Evolutionary conservation across 2,797 vertebrate genomes (phyloP), one percentile per base, ranked within the genome.

Genomic region (Decapterus maruadsi): DNA sequence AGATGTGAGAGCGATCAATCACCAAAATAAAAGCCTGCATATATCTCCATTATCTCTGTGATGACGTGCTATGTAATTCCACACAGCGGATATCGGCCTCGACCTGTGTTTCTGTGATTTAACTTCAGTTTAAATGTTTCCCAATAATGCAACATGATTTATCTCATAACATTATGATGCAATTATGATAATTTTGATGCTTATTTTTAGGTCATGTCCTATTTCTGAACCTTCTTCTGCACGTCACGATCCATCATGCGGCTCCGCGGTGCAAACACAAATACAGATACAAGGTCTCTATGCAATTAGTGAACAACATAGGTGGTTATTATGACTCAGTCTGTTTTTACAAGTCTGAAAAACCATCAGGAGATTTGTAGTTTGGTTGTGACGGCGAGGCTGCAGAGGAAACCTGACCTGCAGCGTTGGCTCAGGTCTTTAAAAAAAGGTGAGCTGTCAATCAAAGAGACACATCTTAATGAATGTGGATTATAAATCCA

Each of bases 401-500:
- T 0, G 22, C 34, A 0, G 54, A 20, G 43, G 50, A 54, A 48
- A 61, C 19, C 63, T 17, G 31, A 53, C 6, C 50, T 50, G 53
- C 6, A 63, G 19, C 40, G 8, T 48, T 50, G 16, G 13, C 36
- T 7, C 0, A 0, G 6, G 9, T 45, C 40, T 59, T 22, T 26
- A 26, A 26, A 26, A 62, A 34, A 34, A 56, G 61, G 38, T 67
- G 55, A 36, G 4, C 57, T 7, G 12, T 62, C 81, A 51, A 1
- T 79, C 53, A 72, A 17, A 69, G 4, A 55, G 72, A 76, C 40
- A 38, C 54, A 65, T 17, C 58, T 56, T 31, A 70, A 77, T 72
- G 71, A 84, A 83, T 75, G 72, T 10, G 10, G 38, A 72, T 58
- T 66, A 68, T 50, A 79, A 36, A 76, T 55, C 67, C 66, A 75